Evolutionary conservation across 2,888 invertebrate species (phyloP).

Genomic region (Erebia epiphron): DNA sequence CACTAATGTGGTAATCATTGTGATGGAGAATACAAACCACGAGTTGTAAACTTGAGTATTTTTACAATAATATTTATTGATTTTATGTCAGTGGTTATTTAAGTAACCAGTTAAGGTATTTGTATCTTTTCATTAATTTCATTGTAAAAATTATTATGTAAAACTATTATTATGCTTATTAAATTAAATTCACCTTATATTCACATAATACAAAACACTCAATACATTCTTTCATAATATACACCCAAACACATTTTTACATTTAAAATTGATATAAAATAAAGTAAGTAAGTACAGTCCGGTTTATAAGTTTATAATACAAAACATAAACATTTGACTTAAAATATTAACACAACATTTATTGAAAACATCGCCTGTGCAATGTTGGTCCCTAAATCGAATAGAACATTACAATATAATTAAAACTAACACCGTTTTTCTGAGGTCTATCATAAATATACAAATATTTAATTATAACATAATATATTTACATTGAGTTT

Average conservation of each 20-base stretch:
- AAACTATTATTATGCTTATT: slow-evolving; percentile 59
- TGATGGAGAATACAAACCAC: slow-evolving; percentile 73
- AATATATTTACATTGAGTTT: slow-evolving; percentile 68
- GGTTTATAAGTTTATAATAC: slow-evolving; percentile 75
- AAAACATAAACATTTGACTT: slow-evolving; percentile 64
- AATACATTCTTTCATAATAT: slow-evolving; percentile 53
- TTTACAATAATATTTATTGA: slow-evolving; percentile 20
- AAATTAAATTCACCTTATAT: slow-evolving; percentile 47
- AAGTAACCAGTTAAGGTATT: no score
- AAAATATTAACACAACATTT: slow-evolving; percentile 49
- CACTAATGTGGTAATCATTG: slow-evolving; percentile 77
- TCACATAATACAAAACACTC: slow-evolving; percentile 51
- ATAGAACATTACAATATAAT: slow-evolving; percentile 31
- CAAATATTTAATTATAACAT: slow-evolving; percentile 52
- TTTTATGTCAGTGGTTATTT: slow-evolving; percentile 21
- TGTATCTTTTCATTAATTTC: slow-evolving; percentile 17
- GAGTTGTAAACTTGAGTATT: slow-evolving; percentile 44
- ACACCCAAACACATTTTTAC: slow-evolving; percentile 47
- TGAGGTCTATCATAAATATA: slow-evolving; percentile 65
- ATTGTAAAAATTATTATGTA: slow-evolving; percentile 41
- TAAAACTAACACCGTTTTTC: slow-evolving; percentile 53
- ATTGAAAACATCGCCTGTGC: slow-evolving; percentile 21
- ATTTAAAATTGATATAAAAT: slow-evolving; percentile 44
- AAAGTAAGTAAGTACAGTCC: slow-evolving; percentile 73
- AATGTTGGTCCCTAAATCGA: slow-evolving; percentile 31